Evolutionary conservation across 2,888 invertebrate species (phyloP).

Genomic region (Dicyrtoma fusca): DNA sequence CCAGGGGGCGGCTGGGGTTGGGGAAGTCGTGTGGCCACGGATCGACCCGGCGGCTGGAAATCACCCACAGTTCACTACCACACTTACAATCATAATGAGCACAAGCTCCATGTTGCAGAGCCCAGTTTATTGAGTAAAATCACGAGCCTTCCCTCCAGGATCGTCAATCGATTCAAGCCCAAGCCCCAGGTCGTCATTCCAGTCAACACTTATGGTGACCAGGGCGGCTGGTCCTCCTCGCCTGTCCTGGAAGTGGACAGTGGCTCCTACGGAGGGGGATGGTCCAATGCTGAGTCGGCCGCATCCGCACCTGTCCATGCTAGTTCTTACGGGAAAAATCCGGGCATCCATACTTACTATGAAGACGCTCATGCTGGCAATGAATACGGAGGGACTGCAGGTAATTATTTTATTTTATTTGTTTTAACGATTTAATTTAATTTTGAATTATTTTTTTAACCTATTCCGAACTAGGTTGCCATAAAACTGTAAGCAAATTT

Average conservation of each 20-base stretch:
- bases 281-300: neutral
- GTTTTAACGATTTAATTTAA: too few relatives aligned
- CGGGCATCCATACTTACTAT: too few relatives aligned
- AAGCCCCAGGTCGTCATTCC: neutral
- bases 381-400: too few relatives aligned
- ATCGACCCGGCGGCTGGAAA: neutral
- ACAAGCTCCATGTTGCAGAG: neutral
- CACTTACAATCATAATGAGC: constrained; percentile 12
- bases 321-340: too few relatives aligned
- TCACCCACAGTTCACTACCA: neutral
- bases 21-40: neutral
- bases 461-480: too few relatives aligned
- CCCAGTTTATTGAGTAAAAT: constrained; percentile 25
- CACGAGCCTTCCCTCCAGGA: neutral
- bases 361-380: too few relatives aligned
- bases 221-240: neutral
- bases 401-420: too few relatives aligned
- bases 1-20: constrained; percentile 18
- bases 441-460: too few relatives aligned
- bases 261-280: neutral
- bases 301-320: too few relatives aligned
- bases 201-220: neutral
- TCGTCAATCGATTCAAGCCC: neutral
- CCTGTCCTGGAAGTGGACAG: neutral
- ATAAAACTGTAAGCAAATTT: too few relatives aligned